Conservation (phyloP, 1,140 invertebrate genomes). For the Zaprionus gabonicus region DNA sequence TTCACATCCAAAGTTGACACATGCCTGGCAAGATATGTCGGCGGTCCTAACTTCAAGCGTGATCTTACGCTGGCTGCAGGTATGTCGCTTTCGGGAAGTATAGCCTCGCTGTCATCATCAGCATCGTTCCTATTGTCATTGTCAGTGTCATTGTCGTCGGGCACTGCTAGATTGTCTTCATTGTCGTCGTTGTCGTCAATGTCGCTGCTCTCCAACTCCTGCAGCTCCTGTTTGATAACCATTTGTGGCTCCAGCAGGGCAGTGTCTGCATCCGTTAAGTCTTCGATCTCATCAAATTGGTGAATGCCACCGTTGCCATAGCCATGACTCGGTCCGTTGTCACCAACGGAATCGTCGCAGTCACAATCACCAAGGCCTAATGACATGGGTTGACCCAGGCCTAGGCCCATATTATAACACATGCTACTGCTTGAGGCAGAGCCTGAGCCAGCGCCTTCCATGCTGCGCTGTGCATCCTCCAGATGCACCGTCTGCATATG, state of each 20-base stretch:
- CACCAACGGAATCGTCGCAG: constrained; percentile 14
- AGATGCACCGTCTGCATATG: constrained; percentile 79
- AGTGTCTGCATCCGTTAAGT: constrained; percentile 73
- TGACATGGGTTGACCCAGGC: constrained; percentile 49
- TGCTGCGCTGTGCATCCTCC: constrained; percentile 40
- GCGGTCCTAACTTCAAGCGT: constrained; percentile 49
- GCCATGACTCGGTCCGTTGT: constrained; percentile 9
- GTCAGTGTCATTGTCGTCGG: constrained; percentile 28
- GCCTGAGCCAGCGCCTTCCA: constrained; percentile 21
- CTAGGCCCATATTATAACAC: constrained; percentile 19
- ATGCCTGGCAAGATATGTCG: constrained; percentile 16
- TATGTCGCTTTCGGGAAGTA: constrained; percentile 57
- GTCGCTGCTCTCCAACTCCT: constrained; percentile 62
- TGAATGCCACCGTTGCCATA: constrained; percentile 41
- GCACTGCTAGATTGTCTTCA: constrained; percentile 8
- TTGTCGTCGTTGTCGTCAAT: constrained; percentile 35
- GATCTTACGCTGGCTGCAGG: constrained; percentile 41
- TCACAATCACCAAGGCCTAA: constrained; percentile 42
- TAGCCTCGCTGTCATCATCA: constrained; percentile 55
- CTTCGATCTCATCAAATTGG: constrained; percentile 71
- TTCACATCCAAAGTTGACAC: constrained; percentile 35
- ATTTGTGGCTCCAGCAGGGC: constrained; percentile 75
- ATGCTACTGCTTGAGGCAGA: constrained; percentile 4
- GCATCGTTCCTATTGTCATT: constrained; percentile 44
- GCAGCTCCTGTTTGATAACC: constrained; percentile 79